Conservation (phyloP, 2,888 invertebrate genomes). For the Conops quadrifasciatus region DNA sequence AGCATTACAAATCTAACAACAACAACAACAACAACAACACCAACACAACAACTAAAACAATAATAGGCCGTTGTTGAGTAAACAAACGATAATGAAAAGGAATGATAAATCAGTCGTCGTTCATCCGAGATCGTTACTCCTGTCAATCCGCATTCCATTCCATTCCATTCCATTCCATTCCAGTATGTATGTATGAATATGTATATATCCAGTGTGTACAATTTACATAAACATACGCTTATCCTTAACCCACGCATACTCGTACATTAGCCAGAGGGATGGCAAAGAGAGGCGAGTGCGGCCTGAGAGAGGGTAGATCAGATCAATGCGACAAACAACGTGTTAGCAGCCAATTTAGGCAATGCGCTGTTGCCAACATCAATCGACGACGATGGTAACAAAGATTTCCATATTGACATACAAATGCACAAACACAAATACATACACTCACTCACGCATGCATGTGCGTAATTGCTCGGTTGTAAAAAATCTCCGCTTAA, state of each 20-base stretch:
- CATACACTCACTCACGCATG: neutral
- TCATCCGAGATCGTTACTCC: conserved; percentile 13
- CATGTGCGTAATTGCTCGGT: too few species aligned
- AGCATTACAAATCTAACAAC: too few species aligned
- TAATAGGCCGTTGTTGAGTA: neutral
- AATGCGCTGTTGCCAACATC: conserved; percentile 16
- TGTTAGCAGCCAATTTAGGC: conserved; percentile 30
- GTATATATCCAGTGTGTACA: too few species aligned
- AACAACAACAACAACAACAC: neutral
- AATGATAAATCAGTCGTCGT: conserved; percentile 30
- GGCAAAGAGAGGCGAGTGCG: too few species aligned
- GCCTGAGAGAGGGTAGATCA: too few species aligned
- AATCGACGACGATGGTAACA: neutral
- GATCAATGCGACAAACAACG: conserved; percentile 13
- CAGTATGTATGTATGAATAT: neutral
- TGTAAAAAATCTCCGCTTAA: too few species aligned
- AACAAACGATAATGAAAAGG: conserved; percentile 6
- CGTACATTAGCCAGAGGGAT: too few species aligned
- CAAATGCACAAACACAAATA: neutral
- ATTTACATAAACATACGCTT: too few species aligned
- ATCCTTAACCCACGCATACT: too few species aligned
- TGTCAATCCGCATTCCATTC: conserved; percentile 27
- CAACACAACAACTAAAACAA: neutral
- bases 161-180: too few species aligned
- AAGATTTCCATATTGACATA: neutral